Base-by-base conservation (phyloP, 92 coral and sea anemone species). In the Chrysogorgia sp. region DNA sequence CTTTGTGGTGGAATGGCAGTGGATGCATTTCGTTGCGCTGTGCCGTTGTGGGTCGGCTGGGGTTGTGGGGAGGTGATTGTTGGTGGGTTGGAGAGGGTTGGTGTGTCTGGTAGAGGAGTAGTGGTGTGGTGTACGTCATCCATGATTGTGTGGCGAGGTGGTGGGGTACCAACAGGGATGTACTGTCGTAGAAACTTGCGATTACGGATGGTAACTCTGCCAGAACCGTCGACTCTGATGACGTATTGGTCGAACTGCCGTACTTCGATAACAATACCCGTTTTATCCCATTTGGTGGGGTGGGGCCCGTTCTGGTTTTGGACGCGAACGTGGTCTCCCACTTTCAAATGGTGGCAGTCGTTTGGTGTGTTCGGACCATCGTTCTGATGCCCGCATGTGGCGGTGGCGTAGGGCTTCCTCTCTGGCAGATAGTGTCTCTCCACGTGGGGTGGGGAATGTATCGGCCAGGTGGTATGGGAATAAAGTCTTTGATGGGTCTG, bases 231-330 rank as follows among this genome's bases (percentile, higher is more conserved):
- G 6, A 82, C 22, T n/a, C 79, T 29, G 14, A 69, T 45, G 34
- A 68, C 58, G 30, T 87, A 87, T 30, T 87, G 85, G 71, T 87
- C 90, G 40, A 58, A 87, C 56, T 76, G 87, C 22, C 76, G 71
- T 14, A 81, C 86, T 20, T 84, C 84, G 8, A 79, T 15, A 0
- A 78, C 81, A 0, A 79, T 19, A 1, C 84, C 82, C 1, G 85
- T 81, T 25, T 85, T 80, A 71, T 85, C 83, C 86, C 81, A 84
- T 26, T 74, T 85, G 71, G 86, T 75, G 32, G 80, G 86, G 79
- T 81, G 43, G 15, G 68, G 77, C 65, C 86, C 86, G 26, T 75
- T 80, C 22, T 85, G 89, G 59, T 81, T 80, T 47, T 85, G 85
- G 37, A 85, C 13, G 21, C 52, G 82, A 1, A 60, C 87, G 24